Conservation (phyloP, 2,113 vertebrate genomes). For the Prunella fulvescens region DNA sequence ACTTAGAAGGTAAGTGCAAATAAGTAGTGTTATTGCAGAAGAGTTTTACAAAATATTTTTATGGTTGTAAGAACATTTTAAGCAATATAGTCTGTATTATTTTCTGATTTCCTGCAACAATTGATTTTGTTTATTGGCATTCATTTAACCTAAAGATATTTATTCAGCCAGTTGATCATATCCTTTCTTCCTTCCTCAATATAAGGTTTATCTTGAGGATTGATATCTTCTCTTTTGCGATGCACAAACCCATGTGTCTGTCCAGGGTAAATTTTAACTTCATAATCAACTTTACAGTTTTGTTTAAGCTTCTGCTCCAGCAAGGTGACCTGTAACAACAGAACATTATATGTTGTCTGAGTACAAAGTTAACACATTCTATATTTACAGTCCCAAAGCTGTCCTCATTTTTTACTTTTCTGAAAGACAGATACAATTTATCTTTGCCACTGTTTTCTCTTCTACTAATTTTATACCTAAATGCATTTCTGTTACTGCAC, state of each 20-base stretch:
- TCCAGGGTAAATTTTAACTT: slow-evolving; percentile 87
- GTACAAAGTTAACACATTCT: not conserved
- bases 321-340: slow-evolving; percentile 70
- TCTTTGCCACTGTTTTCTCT: not conserved
- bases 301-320: slow-evolving; percentile 82
- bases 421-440: not conserved
- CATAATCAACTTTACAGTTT: slow-evolving; percentile 79
- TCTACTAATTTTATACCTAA: not conserved
- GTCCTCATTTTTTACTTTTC: not conserved
- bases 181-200: slow-evolving; percentile 86
- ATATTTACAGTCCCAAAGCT: not conserved
- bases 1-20: not conserved
- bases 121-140: not conserved
- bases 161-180: slow-evolving; percentile 87
- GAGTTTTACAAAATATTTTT: not conserved
- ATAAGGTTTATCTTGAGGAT: slow-evolving; percentile 75
- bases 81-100: not conserved
- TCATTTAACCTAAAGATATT: slow-evolving; percentile 74
- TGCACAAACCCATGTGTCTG: slow-evolving; percentile 93
- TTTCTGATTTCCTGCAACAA: not conserved
- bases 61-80: not conserved
- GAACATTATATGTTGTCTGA: not conserved
- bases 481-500: not conserved
- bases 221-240: slow-evolving; percentile 86
- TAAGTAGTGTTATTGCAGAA: not conserved